Evolutionary conservation across 2,113 vertebrate genomes (phyloP).

Genomic region (Echinops telfairi): DNA sequence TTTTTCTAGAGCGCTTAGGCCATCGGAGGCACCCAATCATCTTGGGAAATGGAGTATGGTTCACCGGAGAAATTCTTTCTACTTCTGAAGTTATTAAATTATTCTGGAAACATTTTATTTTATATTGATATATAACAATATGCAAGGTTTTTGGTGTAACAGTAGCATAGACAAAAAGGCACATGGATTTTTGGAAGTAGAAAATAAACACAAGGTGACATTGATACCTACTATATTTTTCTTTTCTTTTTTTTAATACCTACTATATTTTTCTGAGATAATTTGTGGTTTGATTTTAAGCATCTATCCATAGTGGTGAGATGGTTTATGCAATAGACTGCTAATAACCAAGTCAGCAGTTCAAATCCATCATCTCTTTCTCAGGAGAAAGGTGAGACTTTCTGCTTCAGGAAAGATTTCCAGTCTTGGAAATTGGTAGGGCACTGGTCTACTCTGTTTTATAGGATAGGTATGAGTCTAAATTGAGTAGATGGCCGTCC

Average conservation of each 20-base stretch:
- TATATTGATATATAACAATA: not conserved
- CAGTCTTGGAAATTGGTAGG: not conserved
- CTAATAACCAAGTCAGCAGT: no score
- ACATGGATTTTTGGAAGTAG: not conserved
- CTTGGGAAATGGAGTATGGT: not conserved
- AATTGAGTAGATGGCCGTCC: no score
- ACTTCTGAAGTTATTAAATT: constrained; percentile 32
- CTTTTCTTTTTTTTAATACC: not conserved
- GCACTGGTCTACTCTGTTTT: no score
- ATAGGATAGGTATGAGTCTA: no score
- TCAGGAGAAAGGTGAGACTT: not conserved
- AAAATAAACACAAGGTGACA: not conserved
- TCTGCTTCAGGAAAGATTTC: not conserved
- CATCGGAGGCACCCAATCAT: not conserved
- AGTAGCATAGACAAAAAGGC: not conserved
- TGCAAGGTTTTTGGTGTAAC: not conserved
- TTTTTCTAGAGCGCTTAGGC: no score
- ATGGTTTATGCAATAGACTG: no score
- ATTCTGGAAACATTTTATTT: not conserved
- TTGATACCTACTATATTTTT: not conserved
- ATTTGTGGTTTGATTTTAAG: not conserved
- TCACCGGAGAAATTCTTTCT: not conserved
- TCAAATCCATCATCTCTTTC: no score
- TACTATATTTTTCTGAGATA: not conserved
- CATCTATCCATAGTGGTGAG: not conserved